Percentiles rank a stretch among this genome's conserved stretches.
Evolutionary conservation across 1,140 invertebrate genomes (phyloP).

Genomic region (Polypedilum vanderplanki): DNA sequence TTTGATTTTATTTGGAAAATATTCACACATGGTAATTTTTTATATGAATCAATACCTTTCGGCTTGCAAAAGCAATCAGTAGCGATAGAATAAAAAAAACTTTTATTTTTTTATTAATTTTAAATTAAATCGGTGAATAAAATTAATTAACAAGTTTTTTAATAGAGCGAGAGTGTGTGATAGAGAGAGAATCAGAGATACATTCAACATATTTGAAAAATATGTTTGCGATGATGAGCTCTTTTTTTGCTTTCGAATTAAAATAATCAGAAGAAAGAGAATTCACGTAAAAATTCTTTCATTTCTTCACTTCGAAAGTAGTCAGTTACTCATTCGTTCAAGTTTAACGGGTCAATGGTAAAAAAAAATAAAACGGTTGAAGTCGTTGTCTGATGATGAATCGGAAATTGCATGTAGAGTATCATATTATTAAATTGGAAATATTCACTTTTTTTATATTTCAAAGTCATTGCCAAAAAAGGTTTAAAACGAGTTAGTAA

Average conservation of each 20-base stretch:
- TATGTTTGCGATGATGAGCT: not conserved
- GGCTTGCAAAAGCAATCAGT: too few relatives aligned
- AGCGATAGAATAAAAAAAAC: too few relatives aligned
- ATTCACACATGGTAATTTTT: too few relatives aligned
- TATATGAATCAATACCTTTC: too few relatives aligned
- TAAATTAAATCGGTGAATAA: too few relatives aligned
- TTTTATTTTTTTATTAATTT: too few relatives aligned
- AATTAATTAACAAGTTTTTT: not conserved
- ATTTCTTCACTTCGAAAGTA: too few relatives aligned
- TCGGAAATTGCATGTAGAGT: too few relatives aligned
- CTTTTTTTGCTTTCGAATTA: not conserved
- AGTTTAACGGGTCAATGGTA: slow-evolving; percentile 16
- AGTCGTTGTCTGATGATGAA: too few relatives aligned
- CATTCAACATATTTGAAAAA: not conserved
- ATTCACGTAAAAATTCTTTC: not conserved
- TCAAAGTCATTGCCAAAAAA: too few relatives aligned
- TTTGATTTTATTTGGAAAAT: not conserved
- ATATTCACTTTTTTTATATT: too few relatives aligned
- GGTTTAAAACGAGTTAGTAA: not conserved
- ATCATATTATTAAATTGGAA: too few relatives aligned
- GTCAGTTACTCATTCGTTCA: not conserved
- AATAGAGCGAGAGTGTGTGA: not conserved
- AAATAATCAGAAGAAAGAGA: not conserved
- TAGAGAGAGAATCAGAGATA: not conserved
- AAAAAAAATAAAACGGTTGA: not conserved